Evolutionary conservation across 2,797 vertebrate genomes (phyloP), one percentile per base, ranked within the genome.

Genomic region (Sardinella longiceps): DNA sequence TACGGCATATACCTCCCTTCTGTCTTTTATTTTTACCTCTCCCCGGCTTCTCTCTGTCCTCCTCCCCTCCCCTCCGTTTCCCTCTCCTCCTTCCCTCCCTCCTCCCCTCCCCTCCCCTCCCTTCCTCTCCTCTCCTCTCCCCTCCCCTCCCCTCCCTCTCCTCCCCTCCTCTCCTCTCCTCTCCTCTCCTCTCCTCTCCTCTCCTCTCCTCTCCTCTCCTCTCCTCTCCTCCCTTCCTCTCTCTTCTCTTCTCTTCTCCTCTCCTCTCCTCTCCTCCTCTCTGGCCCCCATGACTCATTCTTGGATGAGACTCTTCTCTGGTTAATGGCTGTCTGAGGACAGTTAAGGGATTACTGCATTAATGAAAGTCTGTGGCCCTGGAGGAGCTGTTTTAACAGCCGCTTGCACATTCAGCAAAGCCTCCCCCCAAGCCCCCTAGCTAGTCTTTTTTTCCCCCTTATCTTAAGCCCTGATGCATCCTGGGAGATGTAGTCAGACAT

Each of bases 261-360:
- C 63, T 15, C n/a, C 63, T 14, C 77, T 10, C 25, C 60, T n/a
- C 50, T 60, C 28, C 43, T 1, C 48, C n/a, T 3, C 4, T 23
- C 5, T 18, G 18, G 39, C 14, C 39, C 28, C 56, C 58, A n/a
- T 58, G 51, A 63, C 81, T 82, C 53, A 18, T 10, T 7, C 5
- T 4, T 80, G 60, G 70, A 23, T 77, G 33, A 77, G 70, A 37
- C 37, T 77, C 70, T 23, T 80, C 85, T 46, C 58, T 63, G 23
- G 50, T 46, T 87, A 63, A 58, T 63, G 25, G 58, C 30, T 77
- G 70, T 43, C 33, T 39, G 37, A 77, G 70, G 70, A 77, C 70
- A 77, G 70, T 77, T 77, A 77, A 77, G 70, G 37, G 70, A 77
- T 77, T 77, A 77, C 70, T 77, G 70, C 70, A 77, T 77, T 77